Percentiles rank a stretch among this genome's conserved stretches.
These are phyloP conservation scores for Pocillopora meandrina DNA, from an alignment of 92 coral and sea anemone species.

Conservation along the genomic window DNA sequence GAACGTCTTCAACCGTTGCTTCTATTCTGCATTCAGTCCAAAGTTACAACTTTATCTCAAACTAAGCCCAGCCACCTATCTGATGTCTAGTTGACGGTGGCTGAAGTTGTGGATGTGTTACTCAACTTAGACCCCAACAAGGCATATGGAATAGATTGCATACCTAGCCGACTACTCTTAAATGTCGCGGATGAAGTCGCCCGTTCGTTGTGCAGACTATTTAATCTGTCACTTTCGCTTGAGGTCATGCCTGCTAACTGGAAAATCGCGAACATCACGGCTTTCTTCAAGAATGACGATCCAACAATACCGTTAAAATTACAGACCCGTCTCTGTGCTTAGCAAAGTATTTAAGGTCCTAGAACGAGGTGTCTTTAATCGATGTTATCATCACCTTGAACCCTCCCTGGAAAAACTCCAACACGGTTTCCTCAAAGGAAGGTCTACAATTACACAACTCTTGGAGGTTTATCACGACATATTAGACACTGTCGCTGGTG, in stretches of 20 bases:
- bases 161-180: slow-evolving; percentile 54
- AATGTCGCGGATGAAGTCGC: slow-evolving; percentile 45
- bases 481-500: slow-evolving; percentile 31
- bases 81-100: slow-evolving; percentile 19
- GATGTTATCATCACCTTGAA: slow-evolving; percentile 41
- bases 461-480: slow-evolving; percentile 55
- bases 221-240: slow-evolving; percentile 53
- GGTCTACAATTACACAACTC: slow-evolving; percentile 47
- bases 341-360: slow-evolving; percentile 43
- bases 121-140: slow-evolving; percentile 60
- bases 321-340: slow-evolving; percentile 62
- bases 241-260: slow-evolving; percentile 54
- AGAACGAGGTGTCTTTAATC: slow-evolving; percentile 55
- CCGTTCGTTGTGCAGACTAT: slow-evolving; percentile 43
- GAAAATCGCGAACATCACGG: slow-evolving; percentile 49
- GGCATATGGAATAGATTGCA: slow-evolving; percentile 62
- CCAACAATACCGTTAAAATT: slow-evolving; percentile 41
- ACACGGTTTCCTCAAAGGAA: slow-evolving; percentile 58
- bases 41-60: background rate
- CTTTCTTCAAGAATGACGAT: slow-evolving; percentile 54
- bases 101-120: slow-evolving; percentile 39
- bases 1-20: slow-evolving; percentile 38
- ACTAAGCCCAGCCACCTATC: background rate
- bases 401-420: slow-evolving; percentile 46
- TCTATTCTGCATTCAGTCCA: slow-evolving; percentile 58